Evolutionary conservation across 1,140 invertebrate genomes (phyloP), one percentile per base, ranked within the genome.

Genomic region (Tetranychus cinnabarinus): DNA sequence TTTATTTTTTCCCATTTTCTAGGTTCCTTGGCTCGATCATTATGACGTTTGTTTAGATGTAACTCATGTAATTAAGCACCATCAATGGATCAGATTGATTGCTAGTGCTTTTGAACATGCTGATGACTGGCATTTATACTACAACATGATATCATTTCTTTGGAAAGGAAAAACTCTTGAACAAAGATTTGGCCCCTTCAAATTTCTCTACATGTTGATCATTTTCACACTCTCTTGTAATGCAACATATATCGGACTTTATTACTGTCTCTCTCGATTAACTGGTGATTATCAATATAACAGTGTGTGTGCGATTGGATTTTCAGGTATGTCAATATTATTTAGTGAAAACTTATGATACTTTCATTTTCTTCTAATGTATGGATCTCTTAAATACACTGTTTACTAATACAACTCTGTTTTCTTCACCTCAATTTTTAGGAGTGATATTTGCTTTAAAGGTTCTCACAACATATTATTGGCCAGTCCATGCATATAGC

Each of bases 81-180:
- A 69, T 59, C 75, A 83, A 61, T 83, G 77, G 72, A 67, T 70
- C 31, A 72, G 80, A 13, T 73, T 84, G 15, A 58, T 83, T 10
- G 63, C 80, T 7, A 78, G 78, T 2, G 73, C 77, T 13, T 75
- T 84, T 63, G 80, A 80, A 69, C 82, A 84, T 72, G 79, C 73
- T 2, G 77, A 81, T 56, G 82, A 83, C 65, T 79, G 81, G 77
- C 82, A 84, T 72, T 72, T 84, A 0, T 84, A 83, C 67, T 83
- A 81, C 68, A 84, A 84, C 66, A 84, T 84, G 82, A 69, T 78
- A 15, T 83, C 82, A 2, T 78, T 83, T 47, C 69, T 82, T 8
- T 69, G 79, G 34, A 84, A 84, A 73, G 82, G 81, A 8, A 70
- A 70, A 39, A 65, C 73, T 36, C 67, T 80, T 2, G 82, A 84